These are phyloP conservation scores for Galagoides demidoff DNA, from an alignment of 2,797 vertebrate genomes.

Conservation along the genomic window DNA sequence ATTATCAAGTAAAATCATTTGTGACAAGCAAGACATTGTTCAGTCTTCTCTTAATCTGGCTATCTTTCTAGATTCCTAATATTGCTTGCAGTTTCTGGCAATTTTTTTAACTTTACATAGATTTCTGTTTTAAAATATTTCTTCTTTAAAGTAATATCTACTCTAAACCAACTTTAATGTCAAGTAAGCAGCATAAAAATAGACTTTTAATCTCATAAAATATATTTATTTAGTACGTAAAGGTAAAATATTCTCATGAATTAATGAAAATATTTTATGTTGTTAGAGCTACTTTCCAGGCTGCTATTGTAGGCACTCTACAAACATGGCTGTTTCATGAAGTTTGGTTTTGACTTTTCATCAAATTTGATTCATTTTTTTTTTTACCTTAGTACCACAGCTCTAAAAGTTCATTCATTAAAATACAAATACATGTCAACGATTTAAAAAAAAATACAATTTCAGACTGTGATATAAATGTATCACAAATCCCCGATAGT, in stretches of 20 bases:
- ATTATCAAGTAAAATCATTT: background rate
- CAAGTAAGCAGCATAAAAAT: background rate
- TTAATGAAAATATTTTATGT: background rate
- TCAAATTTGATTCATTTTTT: background rate
- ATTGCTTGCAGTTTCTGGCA: background rate
- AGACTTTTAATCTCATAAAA: background rate
- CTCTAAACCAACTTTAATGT: background rate
- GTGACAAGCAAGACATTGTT: background rate
- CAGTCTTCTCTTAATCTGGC: background rate
- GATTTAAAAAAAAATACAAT: background rate
- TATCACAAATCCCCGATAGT: background rate
- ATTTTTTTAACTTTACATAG: background rate
- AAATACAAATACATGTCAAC: background rate
- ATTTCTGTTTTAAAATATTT: constrained; percentile 1
- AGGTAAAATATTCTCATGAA: background rate
- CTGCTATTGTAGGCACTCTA: background rate
- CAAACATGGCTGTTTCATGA: background rate
- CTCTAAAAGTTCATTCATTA: background rate
- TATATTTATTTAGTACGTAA: background rate
- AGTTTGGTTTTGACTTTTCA: background rate
- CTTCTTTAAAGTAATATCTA: background rate
- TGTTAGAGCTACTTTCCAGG: background rate
- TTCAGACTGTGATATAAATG: constrained; percentile 23
- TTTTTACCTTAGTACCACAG: background rate
- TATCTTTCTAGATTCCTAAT: background rate